phyloP scores from a whole-genome alignment of 2,113 vertebrate genomes.

The Fulica atra region DNA sequence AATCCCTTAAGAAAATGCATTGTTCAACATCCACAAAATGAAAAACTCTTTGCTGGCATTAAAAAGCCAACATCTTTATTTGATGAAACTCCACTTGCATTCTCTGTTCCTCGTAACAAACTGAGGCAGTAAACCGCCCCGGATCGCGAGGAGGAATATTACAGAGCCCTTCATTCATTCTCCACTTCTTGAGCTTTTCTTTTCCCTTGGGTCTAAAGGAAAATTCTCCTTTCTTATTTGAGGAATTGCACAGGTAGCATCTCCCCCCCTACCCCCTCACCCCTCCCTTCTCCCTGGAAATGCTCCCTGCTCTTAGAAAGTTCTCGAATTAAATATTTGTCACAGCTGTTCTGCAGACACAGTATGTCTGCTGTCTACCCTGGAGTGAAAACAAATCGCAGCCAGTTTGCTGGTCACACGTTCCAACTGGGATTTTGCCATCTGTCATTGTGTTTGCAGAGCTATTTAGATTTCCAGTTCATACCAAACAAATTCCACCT shows the following conservation, averaged over 20 bases:
- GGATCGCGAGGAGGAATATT: neutral
- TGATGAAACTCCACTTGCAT: neutral
- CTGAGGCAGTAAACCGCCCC: neutral
- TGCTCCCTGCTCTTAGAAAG: neutral
- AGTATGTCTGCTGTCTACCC: conserved; percentile 70
- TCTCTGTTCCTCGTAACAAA: neutral
- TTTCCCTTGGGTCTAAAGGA: neutral
- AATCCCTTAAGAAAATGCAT: neutral
- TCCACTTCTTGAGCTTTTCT: neutral
- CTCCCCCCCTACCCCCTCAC: neutral
- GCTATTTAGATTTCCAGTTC: conserved; percentile 77
- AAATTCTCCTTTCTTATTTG: accelerated
- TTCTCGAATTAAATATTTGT: conserved; percentile 54
- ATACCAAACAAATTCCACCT: conserved; percentile 75
- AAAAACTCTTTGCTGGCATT: neutral
- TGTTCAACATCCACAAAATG: neutral
- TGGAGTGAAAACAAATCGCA: conserved; percentile 71
- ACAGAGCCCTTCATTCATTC: accelerated
- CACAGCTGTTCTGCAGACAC: conserved; percentile 73
- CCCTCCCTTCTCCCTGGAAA: neutral
- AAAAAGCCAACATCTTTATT: neutral
- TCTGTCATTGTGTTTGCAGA: conserved; percentile 77
- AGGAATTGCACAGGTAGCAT: neutral
- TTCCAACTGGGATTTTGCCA: conserved; percentile 78
- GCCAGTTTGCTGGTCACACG: conserved; percentile 74